Base-by-base conservation (phyloP, 2,797 vertebrate genomes). In the Myripristis murdjan region DNA sequence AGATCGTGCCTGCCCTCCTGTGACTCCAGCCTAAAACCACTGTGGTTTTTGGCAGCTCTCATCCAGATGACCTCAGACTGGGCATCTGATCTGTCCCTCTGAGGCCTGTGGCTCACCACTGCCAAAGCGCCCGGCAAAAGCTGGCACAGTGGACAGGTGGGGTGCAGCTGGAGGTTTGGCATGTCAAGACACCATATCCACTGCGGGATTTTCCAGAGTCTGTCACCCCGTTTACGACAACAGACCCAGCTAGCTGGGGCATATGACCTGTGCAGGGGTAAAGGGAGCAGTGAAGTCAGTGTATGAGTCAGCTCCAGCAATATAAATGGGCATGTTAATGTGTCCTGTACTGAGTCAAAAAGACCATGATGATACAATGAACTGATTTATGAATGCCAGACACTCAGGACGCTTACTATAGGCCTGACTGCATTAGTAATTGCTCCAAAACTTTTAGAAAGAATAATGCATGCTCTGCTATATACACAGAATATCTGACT, bases 401-500 rank as follows among this genome's bases (percentile, higher is more conserved):
- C 6, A 12, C 73, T 71, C 53, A 62, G 60, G 58, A 68, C 51
- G 58, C 75, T 79, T 76, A 81, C 49, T 64, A 58, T 81, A 66
- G 70, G 49, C 33, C 59, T 70, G 72, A 81, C 79, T 49, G 47
- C 61, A 65, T 83, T 78, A 81, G 35, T 82, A 83, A 85, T 79
- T 82, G 71, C 75, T 64, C 68, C 65, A 43, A 62, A 82, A 83
- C 46, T 68, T 86, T 77, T 66, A 62, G 46, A 79, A 63, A 85
- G 82, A 86, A 81, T 76, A 89, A 85, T 81, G 83, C 82, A 81
- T 64, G 70, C 77, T 73, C 73, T 79, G 80, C 83, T 90, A 39
- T 85, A 75, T 64, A 67, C 64, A 71, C 68, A 58, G 58, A 75
- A 74, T 82, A 79, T 86, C 74, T 57, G 72, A 86, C 68, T 87